Percentiles rank a stretch among this genome's conserved stretches.
phyloP scores from a whole-genome alignment of 2,888 invertebrate genomes.

The Ormia ochracea region DNA sequence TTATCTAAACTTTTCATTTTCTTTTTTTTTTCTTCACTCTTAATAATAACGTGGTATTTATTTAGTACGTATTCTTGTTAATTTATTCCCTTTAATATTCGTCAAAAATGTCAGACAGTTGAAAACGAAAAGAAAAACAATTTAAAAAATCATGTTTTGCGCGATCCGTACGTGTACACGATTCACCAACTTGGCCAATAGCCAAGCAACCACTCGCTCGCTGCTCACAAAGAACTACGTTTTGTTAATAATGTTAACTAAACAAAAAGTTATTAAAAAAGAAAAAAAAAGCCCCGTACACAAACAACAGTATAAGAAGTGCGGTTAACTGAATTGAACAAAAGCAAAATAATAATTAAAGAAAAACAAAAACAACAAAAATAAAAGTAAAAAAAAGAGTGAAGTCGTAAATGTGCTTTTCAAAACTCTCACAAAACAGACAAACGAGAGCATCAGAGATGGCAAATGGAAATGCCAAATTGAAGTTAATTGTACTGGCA shows the following conservation, averaged over 20 bases:
- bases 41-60: no score
- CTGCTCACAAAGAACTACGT: conserved; percentile 68
- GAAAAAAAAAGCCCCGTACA: conserved; percentile 1
- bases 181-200: conserved; percentile 29
- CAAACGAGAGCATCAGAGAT: no score
- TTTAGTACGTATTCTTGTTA: no score
- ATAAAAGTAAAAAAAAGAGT: conserved; percentile 38
- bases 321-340: conserved; percentile 39
- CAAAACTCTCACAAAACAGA: no score
- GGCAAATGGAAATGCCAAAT: no score
- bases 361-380: conserved; percentile 31
- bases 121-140: neutral
- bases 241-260: conserved; percentile 73
- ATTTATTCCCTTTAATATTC: no score
- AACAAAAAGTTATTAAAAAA: conserved; percentile 53
- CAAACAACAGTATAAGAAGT: conserved; percentile 44
- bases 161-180: conserved; percentile 32
- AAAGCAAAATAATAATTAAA: conserved; percentile 24
- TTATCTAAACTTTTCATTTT: no score
- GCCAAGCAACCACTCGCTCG: conserved; percentile 62
- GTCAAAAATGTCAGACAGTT: neutral
- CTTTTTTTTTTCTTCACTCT: no score
- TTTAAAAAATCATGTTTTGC: neutral
- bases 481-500: no score
- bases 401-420: neutral